Evolutionary conservation across 2,888 invertebrate genomes (phyloP), one percentile per base, ranked within the genome.

Genomic region (Notodonta dromedarius): DNA sequence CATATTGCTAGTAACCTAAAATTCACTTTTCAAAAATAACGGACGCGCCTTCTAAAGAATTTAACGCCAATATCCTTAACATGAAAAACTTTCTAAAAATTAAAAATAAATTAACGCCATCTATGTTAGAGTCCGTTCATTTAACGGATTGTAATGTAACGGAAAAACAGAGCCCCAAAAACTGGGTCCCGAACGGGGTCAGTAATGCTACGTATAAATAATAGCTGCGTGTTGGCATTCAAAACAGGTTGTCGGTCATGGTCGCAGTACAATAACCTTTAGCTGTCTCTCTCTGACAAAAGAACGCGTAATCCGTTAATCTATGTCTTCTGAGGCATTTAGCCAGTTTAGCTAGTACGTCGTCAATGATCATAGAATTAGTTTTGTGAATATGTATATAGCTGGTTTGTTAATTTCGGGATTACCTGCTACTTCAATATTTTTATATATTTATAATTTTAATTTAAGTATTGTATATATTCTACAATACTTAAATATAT

Each of bases 151-250:
- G 8, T 40, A 40, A 3, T 55, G 51, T 59, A 73, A 65, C 62
- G 64, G 66, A 61, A 57, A 61, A 66, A 67, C 66, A 63, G 76
- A 67, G 75, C 67, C 65, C 71, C 62, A 69, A 75, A 77, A 80
- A 80, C 75, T 77, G 74, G 73, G 74, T 78, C 40, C 14, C 16
- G 8, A 69, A 82, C 74, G 71, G 79, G 87, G 89, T 87, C 85
- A 88, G 76, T 77, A 74, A 77, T 80, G 78, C 76, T 60, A 67
- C 62, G 73, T 65, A 65, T 62, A 78, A 64, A n/a, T 50, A 50
- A 14, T 50, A 50, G 48, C 48, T 50, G 48, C 16, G 50, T 50
- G 50, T 53, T 53, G 67, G 69, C 57, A 32, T 60, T 71, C 74
- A 63, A 70, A 76, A 71, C 71, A 72, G 71, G 40, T 40, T 46